Base-by-base conservation (phyloP, 2,888 invertebrate genomes). In the Mermis nigrescens region DNA sequence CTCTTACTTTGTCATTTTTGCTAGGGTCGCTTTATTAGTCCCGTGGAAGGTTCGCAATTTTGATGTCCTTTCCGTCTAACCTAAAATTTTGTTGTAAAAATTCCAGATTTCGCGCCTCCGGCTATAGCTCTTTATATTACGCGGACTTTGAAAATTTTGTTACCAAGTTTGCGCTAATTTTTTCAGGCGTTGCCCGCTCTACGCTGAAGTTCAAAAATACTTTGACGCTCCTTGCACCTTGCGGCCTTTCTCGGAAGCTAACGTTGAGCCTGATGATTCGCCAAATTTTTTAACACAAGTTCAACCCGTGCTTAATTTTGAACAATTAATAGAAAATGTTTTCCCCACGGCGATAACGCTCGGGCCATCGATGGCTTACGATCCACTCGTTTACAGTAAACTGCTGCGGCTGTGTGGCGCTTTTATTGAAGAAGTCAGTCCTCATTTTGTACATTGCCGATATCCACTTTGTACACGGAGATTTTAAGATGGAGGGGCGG, bases 361-460 rank as follows among this genome's bases (percentile, higher is more conserved):
- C 54, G 95, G 95, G 1, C 85, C 94, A 0, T 83, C 90, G 55
- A 77, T 92, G 59, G 84, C 87, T 68, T 81, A 81, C 67, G 89
- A 94, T 76, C 84, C 90, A 1, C 82, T 88, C 62, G 78, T 95
- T 22, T 82, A 94, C 80, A 86, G 87, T 73, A 98, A 95, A 77
- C 74, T 89, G 27, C 69, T 80, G 12, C 72, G 82, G 46, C 67
- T 82, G 2, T 74, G 56, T 38, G 3, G 19, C 4, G 55, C 56
- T 4, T 32, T 38, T 4, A n/a, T 24, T 3, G 56, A 32, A 32
- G 28, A 32, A 38, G 56, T 56, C 4, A 46, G n/a, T 51, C 12
- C n/a, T 51, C 12, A 7, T 51, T 22, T 7, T 7, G 19, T 51
- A 51, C 12, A 12, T 15, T 38, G 38, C 19, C 38, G 19, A 38